Evolutionary conservation across 2,113 vertebrate species (phyloP).

Genomic region (Amblyopsis rosae): DNA sequence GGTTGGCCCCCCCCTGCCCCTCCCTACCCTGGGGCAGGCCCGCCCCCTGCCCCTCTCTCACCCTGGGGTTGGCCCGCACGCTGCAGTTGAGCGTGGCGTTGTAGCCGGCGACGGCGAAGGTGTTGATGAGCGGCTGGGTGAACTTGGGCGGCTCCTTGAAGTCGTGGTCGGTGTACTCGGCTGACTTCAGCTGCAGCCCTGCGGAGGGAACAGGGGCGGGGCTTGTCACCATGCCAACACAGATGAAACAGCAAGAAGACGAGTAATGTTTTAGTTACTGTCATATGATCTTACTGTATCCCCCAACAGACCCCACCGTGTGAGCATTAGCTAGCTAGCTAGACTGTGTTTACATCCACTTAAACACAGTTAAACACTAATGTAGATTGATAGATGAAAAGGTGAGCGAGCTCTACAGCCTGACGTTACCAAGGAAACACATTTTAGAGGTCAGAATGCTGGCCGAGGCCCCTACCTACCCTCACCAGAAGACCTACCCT

Average conservation of each 20-base stretch:
- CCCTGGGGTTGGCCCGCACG: slow-evolving; percentile 82
- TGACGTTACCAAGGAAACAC: not conserved
- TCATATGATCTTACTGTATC: too few species aligned
- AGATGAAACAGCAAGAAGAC: too few species aligned
- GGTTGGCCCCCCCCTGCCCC: not conserved
- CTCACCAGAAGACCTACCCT: too few species aligned
- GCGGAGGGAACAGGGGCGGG: slow-evolving; percentile 62
- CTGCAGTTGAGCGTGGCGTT: slow-evolving; percentile 95
- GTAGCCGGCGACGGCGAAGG: slow-evolving; percentile 90
- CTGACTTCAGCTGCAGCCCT: slow-evolving; percentile 86
- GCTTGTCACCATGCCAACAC: slow-evolving; percentile 1
- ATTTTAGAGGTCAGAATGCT: not conserved
- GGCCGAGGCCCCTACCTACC: not conserved
- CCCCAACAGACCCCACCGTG: too few species aligned
- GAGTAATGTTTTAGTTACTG: too few species aligned
- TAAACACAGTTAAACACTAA: too few species aligned
- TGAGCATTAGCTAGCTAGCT: too few species aligned
- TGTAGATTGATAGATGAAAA: too few species aligned
- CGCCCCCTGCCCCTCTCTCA: too few species aligned
- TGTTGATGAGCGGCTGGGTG: slow-evolving; percentile 92
- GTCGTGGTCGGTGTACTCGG: slow-evolving; percentile 86
- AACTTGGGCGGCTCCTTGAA: slow-evolving; percentile 90
- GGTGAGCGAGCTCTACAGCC: not conserved
- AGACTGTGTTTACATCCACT: too few species aligned
- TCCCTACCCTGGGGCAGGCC: slow-evolving; percentile 92